phyloP scores from a whole-genome alignment of 2,113 vertebrate species.

The Perccottus glenii region DNA sequence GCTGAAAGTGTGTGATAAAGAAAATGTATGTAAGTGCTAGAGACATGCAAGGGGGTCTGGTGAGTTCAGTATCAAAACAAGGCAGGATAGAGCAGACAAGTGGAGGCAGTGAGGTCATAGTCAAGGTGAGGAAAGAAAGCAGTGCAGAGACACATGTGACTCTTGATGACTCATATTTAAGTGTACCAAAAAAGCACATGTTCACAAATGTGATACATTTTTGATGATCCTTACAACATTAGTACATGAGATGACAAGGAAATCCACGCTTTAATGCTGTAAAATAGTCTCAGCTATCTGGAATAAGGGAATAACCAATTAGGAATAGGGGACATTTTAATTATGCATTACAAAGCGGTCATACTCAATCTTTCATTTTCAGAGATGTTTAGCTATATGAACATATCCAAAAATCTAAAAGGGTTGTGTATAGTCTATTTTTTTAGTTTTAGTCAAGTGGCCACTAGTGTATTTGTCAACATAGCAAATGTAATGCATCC shows the following conservation, averaged over 20 bases:
- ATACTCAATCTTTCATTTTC: too few relatives aligned
- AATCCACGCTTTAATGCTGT: not conserved
- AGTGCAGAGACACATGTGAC: constrained; percentile 7
- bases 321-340: too few relatives aligned
- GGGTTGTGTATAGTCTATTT: too few relatives aligned
- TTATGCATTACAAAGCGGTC: too few relatives aligned
- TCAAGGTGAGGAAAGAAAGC: constrained; percentile 59
- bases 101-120: constrained; percentile 61
- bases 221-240: constrained; percentile 33
- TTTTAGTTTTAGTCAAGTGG: too few relatives aligned
- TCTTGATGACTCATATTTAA: constrained; percentile 42
- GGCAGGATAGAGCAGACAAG: constrained; percentile 35
- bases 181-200: constrained; percentile 10
- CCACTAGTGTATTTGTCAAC: too few relatives aligned
- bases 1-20: constrained; percentile 50
- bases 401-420: too few relatives aligned
- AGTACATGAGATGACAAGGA: constrained; percentile 7
- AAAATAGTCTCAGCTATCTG: too few relatives aligned
- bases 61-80: constrained; percentile 50
- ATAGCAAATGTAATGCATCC: too few relatives aligned
- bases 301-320: not conserved
- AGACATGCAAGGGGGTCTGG: constrained; percentile 26
- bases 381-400: too few relatives aligned
- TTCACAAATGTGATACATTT: constrained; percentile 22
- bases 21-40: constrained; percentile 42